Conservation (phyloP, 2,888 invertebrate species). For the Rhorus exstirpatorius region DNA sequence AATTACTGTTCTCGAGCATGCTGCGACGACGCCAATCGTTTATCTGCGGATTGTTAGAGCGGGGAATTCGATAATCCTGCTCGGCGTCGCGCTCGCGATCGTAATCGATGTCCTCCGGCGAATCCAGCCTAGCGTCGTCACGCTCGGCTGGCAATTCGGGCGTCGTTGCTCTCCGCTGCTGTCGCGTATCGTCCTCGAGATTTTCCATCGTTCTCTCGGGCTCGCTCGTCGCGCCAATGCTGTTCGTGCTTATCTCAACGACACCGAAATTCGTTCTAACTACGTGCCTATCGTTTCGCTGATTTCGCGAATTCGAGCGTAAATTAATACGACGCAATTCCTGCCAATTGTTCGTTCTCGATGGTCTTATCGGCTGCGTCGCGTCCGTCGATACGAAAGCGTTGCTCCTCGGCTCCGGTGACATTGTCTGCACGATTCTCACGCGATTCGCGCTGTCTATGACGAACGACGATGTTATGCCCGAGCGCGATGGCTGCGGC, state of each 20-base stretch:
- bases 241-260: constrained; percentile 75
- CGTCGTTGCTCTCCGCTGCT: constrained; percentile 38
- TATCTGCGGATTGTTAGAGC: constrained; percentile 73
- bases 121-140: constrained; percentile 21
- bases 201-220: constrained; percentile 68
- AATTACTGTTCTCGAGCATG: constrained; percentile 78
- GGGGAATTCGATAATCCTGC: constrained; percentile 73
- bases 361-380: constrained; percentile 74
- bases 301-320: constrained; percentile 73
- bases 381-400: constrained; percentile 76
- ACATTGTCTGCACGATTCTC: constrained; percentile 77
- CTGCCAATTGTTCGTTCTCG: constrained; percentile 77
- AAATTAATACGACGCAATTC: constrained; percentile 73
- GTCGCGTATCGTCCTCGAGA: constrained; percentile 69
- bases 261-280: constrained; percentile 75
- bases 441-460: constrained; percentile 80
- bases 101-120: constrained; percentile 74
- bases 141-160: background rate
- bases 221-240: constrained; percentile 37
- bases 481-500: constrained; percentile 79
- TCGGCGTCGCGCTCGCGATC: constrained; percentile 71
- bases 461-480: constrained; percentile 81
- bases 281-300: constrained; percentile 73
- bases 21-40: constrained; percentile 77
- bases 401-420: constrained; percentile 73